Percentiles rank a stretch among this genome's conserved stretches.
Evolutionary conservation across 2,797 vertebrate genomes (phyloP).

Genomic region (Eospalax fontanierii): DNA sequence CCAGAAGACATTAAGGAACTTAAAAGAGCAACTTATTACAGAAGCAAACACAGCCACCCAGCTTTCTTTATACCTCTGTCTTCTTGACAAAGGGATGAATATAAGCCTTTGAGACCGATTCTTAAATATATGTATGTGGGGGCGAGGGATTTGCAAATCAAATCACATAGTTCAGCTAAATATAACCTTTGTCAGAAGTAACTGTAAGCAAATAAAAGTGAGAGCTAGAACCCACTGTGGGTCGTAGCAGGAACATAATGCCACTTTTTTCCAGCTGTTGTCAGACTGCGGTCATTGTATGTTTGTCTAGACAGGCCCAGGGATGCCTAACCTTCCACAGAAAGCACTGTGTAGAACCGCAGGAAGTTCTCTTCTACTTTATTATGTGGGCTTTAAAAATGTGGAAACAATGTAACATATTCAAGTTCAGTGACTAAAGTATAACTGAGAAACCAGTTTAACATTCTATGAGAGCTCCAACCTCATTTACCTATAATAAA

Average conservation of each 20-base stretch:
- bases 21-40: not conserved
- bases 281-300: not conserved
- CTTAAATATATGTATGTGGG: slow-evolving; percentile 69
- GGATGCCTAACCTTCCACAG: not conserved
- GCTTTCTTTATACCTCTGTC: not conserved
- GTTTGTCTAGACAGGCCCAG: not conserved
- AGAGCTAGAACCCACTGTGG: not conserved
- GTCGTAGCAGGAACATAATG: not conserved
- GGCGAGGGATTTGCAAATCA: slow-evolving; percentile 73
- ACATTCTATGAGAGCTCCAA: not conserved
- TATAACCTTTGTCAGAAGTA: slow-evolving; percentile 76
- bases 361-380: not conserved
- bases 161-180: slow-evolving; percentile 75
- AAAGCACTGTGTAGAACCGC: slow-evolving; percentile 2
- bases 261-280: not conserved
- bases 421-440: not conserved
- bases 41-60: not conserved
- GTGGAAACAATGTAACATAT: not conserved
- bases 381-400: not conserved
- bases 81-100: slow-evolving; percentile 49
- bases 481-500: not conserved
- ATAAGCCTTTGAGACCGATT: slow-evolving; percentile 66
- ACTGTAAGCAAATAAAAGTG: slow-evolving; percentile 70
- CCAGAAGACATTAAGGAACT: not conserved
- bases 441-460: not conserved